Evolutionary conservation across 2,113 vertebrate species (phyloP), one percentile per base, ranked within the genome.

Genomic region (Gymnogyps californianus): DNA sequence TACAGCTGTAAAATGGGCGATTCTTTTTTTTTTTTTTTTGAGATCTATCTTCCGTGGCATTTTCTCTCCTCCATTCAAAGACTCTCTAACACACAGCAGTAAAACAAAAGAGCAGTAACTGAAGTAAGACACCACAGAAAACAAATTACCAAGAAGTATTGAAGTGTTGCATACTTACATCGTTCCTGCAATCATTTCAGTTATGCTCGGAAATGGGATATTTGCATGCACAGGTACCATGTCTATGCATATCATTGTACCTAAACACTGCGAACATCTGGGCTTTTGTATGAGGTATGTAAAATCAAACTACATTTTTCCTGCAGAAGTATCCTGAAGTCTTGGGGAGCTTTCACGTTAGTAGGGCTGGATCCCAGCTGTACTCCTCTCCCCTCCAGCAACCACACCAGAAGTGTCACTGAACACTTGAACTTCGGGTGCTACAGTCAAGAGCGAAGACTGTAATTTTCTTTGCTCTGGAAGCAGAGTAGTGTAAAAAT

Each of bases 171-270:
- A 3, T 42, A 25, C 36, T 22, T 38, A 1, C 46, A 10, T 29
- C 40, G 31, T 55, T 77, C 46, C n/a, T 61, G 13, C 57, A 38
- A 4, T 22, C 21, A 11, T 32, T 46, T 28, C 1, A 7, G 24
- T 77, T 49, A 5, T 40, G 70, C 70, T 67, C 22, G 57, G 19
- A 19, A 59, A 12, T 4, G 15, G 55, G 21, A 5, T 70, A 18
- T 86, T 64, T 70, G 38, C 59, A 8, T 32, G 31, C 49, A 17
- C 24, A 16, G 51, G n/a, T 74, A 21, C 40, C 7, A 4, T 8
- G 6, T n/a, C 47, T 19, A 1, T 29, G 25, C 20, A 3, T 26
- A 3, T 36, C 25, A 2, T 10, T 51, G 18, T 17, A 40, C 22
- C 29, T 66, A 24, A 46, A 28, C 42, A 1, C 74, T 12, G 8